Evolutionary conservation across 2,888 invertebrate species (phyloP).

Genomic region (Cerastis leucographa): DNA sequence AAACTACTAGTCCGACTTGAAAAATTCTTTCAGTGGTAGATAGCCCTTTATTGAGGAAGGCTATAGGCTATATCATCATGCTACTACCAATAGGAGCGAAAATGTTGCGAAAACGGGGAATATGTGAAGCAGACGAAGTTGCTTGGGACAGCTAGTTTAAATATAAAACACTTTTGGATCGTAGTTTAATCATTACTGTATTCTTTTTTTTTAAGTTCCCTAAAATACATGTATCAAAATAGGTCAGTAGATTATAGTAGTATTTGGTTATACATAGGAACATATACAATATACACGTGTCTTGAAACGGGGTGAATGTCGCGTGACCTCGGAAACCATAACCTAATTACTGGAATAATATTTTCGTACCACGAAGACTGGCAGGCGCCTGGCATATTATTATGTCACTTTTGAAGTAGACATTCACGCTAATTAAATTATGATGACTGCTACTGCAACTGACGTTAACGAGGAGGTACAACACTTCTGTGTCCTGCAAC

Average conservation of each 20-base stretch:
- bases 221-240: too few relatives aligned
- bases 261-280: not conserved
- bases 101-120: too few relatives aligned
- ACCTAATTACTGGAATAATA: slow-evolving; percentile 45
- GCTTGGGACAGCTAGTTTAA: too few relatives aligned
- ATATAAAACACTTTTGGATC: too few relatives aligned
- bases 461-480: not conserved
- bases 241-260: not conserved
- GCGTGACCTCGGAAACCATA: slow-evolving; percentile 26
- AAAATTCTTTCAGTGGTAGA: too few relatives aligned
- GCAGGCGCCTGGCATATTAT: not conserved
- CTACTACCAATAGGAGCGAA: too few relatives aligned
- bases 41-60: too few relatives aligned
- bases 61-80: too few relatives aligned
- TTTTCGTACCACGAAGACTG: slow-evolving; percentile 18
- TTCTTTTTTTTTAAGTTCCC: too few relatives aligned
- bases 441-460: not conserved
- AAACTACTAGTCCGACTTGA: too few relatives aligned
- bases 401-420: slow-evolving; percentile 9
- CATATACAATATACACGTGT: not conserved
- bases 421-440: not conserved
- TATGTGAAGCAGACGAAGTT: too few relatives aligned
- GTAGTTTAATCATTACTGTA: too few relatives aligned
- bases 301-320: slow-evolving; percentile 25
- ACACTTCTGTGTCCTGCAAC: not conserved